Evolutionary conservation across 2,113 vertebrate genomes (phyloP).

Genomic region (Xiphophorus hellerii): DNA sequence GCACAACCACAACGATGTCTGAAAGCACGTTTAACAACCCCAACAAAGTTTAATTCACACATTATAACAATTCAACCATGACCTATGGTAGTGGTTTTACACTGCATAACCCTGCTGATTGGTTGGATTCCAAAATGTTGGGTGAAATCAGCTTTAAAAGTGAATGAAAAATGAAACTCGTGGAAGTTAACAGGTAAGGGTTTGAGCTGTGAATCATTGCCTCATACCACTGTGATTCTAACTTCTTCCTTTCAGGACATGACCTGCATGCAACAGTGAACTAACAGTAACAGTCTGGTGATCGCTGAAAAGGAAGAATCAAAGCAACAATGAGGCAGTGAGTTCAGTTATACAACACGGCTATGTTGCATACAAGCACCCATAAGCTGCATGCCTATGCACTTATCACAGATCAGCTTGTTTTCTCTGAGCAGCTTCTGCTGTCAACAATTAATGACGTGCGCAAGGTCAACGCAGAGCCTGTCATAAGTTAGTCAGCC

Average conservation of each 20-base stretch:
- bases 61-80: not conserved
- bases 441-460: not conserved
- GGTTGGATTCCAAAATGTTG: not conserved
- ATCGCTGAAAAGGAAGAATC: conserved; percentile 22
- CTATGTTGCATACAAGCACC: not conserved
- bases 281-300: not conserved
- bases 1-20: not conserved
- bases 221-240: not conserved
- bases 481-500: conserved; percentile 9
- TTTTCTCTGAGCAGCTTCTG: not conserved
- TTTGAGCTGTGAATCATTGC: not conserved
- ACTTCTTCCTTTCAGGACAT: conserved; percentile 24
- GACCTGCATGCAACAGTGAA: conserved; percentile 6
- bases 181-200: not conserved
- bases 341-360: conserved; percentile 42
- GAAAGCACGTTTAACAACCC: not conserved
- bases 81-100: not conserved
- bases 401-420: not conserved
- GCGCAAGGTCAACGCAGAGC: not conserved
- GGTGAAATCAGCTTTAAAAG: not conserved
- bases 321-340: conserved; percentile 36
- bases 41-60: not conserved
- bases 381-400: not conserved
- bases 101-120: not conserved
- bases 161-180: not conserved